Percentiles rank a stretch among this genome's conserved stretches.
Conservation (phyloP, 2,797 vertebrate species). For the Xenentodon cancila region DNA sequence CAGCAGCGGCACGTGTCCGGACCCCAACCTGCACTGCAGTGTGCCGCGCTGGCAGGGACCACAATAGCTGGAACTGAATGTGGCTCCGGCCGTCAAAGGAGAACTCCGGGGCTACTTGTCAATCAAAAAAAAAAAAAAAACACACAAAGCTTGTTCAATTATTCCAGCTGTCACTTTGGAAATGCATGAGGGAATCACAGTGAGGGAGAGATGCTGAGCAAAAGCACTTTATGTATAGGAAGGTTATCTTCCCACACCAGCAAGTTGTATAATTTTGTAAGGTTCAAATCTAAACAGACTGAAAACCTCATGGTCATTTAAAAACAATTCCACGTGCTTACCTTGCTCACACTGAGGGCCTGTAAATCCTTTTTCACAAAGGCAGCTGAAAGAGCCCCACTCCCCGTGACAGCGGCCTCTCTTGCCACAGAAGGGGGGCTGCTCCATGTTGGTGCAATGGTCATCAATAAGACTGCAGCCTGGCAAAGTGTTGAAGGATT, state of each 20-base stretch:
- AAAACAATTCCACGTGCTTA: constrained; percentile 27
- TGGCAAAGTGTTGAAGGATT: constrained; percentile 81
- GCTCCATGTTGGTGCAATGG: constrained; percentile 80
- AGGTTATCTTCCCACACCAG: constrained; percentile 54
- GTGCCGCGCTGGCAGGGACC: constrained; percentile 77
- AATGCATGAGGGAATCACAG: constrained; percentile 31
- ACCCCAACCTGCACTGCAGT: constrained; percentile 81
- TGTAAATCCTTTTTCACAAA: constrained; percentile 82
- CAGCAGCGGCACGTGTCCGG: constrained; percentile 80
- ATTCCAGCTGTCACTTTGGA: constrained; percentile 57
- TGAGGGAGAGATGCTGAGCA: constrained; percentile 16
- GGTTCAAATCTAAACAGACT: constrained; percentile 20
- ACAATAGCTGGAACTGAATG: constrained; percentile 83
- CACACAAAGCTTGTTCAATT: constrained; percentile 57
- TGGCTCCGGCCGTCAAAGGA: constrained; percentile 87
- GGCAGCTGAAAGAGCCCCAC: constrained; percentile 83
- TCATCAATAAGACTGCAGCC: constrained; percentile 83
- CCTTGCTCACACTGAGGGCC: constrained; percentile 75
- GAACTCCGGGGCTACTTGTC: constrained; percentile 83
- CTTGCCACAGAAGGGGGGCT: constrained; percentile 79
- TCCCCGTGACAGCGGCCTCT: constrained; percentile 84
- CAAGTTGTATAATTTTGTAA: constrained; percentile 24
- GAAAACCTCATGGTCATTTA: constrained; percentile 11
- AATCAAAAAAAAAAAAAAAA: constrained; percentile 56
- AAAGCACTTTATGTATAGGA: constrained; percentile 31